Conservation (phyloP, 2,797 vertebrate genomes). For the Bucorvus abyssinicus region DNA sequence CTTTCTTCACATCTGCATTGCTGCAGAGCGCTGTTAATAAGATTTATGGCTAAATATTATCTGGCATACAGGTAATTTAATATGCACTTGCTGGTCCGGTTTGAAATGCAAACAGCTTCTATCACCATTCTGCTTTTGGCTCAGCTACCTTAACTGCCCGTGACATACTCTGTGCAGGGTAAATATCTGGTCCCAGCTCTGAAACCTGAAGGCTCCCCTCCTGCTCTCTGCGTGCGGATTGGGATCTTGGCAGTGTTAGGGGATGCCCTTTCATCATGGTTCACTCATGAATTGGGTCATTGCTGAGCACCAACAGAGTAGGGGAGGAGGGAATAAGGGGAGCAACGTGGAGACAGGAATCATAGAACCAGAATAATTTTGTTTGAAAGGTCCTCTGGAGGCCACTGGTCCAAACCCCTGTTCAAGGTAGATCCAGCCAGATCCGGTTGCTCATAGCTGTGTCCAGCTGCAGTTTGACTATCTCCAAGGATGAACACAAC, state of each 20-base stretch:
- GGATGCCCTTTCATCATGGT: not conserved
- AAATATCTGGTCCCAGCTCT: not conserved
- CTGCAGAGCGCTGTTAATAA: not conserved
- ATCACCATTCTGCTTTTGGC: not conserved
- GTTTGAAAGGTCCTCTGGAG: not conserved
- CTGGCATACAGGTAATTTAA: not conserved
- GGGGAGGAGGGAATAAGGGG: not conserved
- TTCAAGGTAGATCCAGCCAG: not conserved
- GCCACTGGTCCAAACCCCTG: not conserved
- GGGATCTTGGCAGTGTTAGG: not conserved
- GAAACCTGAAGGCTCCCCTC: not conserved
- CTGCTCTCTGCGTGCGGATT: rapidly evolving
- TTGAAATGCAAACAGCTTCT: constrained; percentile 52
- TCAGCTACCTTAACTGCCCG: not conserved
- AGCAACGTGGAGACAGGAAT: not conserved
- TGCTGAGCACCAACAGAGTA: not conserved
- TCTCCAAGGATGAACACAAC: not conserved
- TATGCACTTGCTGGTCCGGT: not conserved
- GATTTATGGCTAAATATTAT: constrained; percentile 35
- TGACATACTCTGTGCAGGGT: not conserved
- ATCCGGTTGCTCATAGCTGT: not conserved
- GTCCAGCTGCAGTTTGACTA: not conserved
- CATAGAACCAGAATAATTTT: not conserved
- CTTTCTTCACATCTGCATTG: not conserved
- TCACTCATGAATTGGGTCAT: not conserved